Percentiles rank a stretch among this genome's conserved stretches.
Conservation (phyloP, 2,797 vertebrate species). For the Hozukius guyotensis region DNA sequence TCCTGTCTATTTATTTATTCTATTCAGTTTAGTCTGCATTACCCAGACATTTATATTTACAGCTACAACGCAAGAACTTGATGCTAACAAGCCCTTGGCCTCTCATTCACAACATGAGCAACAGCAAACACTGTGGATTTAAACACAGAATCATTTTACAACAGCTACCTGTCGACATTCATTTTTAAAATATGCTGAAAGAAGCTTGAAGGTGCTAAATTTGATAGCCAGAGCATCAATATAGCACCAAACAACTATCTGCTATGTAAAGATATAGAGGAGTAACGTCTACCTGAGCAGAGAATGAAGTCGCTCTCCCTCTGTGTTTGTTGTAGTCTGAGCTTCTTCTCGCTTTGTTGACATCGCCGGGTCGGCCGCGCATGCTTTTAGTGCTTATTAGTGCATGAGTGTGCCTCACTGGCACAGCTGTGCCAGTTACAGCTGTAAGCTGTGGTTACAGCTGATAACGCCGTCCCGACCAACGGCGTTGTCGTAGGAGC, state of each 20-base stretch:
- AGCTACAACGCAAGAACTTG: constrained; percentile 37
- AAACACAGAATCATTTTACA: neutral
- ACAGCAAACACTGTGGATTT: neutral
- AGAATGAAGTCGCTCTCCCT: neutral
- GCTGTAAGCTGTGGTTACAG: no score
- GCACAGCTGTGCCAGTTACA: no score
- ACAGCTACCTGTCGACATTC: neutral
- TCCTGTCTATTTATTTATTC: constrained; percentile 32
- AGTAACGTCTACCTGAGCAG: neutral
- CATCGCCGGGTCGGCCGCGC: rapidly evolving
- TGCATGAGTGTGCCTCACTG: neutral
- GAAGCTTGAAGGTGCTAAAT: neutral
- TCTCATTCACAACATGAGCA: neutral
- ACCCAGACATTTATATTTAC: constrained; percentile 45
- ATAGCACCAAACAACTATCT: neutral
- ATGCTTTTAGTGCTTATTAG: neutral
- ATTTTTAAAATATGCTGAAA: neutral
- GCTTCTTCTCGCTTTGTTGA: neutral
- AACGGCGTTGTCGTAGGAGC: neutral
- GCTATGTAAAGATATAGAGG: neutral
- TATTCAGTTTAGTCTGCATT: constrained; percentile 59
- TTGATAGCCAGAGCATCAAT: neutral
- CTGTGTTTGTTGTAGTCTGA: neutral
- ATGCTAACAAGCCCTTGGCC: neutral
- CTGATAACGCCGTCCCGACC: no score